Conservation (phyloP, 2,113 vertebrate genomes). For the Sclerurus mexicanus region DNA sequence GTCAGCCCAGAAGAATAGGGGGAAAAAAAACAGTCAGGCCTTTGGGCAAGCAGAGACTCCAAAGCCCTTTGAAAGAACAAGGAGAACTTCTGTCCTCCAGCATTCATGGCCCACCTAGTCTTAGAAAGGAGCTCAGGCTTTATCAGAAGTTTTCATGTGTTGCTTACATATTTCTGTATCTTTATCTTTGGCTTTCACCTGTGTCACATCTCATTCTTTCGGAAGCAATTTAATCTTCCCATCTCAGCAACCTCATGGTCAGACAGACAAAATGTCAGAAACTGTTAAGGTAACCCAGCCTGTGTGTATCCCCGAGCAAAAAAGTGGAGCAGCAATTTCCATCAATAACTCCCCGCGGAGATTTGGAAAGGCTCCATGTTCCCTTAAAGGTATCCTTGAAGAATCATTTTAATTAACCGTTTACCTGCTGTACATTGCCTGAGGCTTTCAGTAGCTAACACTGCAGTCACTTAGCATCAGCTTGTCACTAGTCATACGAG, state of each 20-base stretch:
- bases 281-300: conserved; percentile 25
- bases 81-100: not conserved
- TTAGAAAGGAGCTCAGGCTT: not conserved
- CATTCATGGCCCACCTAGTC: not conserved
- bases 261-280: conserved; percentile 56
- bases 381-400: conserved; percentile 41
- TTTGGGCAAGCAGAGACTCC: not conserved
- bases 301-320: not conserved
- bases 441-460: conserved; percentile 29
- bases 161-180: not conserved
- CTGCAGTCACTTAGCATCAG: conserved; percentile 17
- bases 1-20: not conserved
- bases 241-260: conserved; percentile 52
- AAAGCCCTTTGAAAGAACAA: not conserved
- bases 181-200: conserved; percentile 48
- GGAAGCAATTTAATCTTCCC: conserved; percentile 37
- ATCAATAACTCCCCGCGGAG: conserved; percentile 14
- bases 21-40: not conserved
- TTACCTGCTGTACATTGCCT: conserved; percentile 50
- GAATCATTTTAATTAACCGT: conserved; percentile 56
- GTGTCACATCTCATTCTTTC: conserved; percentile 38
- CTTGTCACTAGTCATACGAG: not conserved
- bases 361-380: conserved; percentile 17
- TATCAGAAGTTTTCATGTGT: not conserved
- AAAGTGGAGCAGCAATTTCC: conserved; percentile 7